phyloP scores from a whole-genome alignment of 2,113 vertebrate species.

The Seriola quinqueradiata region DNA sequence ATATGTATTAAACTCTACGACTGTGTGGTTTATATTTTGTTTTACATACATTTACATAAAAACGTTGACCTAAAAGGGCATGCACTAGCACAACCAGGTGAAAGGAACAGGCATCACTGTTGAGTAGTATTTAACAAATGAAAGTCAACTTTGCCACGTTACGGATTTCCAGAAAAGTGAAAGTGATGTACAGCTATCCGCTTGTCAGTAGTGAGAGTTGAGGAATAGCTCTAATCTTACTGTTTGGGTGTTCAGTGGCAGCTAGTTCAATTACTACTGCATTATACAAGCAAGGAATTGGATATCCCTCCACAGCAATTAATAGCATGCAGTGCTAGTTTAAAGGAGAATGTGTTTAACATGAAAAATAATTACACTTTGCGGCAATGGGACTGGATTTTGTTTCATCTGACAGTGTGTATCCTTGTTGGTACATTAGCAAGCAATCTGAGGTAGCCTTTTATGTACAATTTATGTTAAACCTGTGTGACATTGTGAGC shows the following conservation, averaged over 20 bases:
- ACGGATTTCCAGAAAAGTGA: background rate
- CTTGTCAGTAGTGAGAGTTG: slow-evolving; percentile 59
- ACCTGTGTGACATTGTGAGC: background rate
- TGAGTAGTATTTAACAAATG: background rate
- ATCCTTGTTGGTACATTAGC: background rate
- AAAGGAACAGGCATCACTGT: background rate
- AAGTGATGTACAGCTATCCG: background rate
- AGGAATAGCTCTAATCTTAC: slow-evolving; percentile 40
- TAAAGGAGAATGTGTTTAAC: slow-evolving; percentile 28
- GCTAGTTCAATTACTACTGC: slow-evolving; percentile 52
- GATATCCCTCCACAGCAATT: slow-evolving; percentile 31
- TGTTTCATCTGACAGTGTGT: background rate
- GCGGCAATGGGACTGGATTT: slow-evolving; percentile 6
- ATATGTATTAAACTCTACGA: background rate
- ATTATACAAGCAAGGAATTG: slow-evolving; percentile 63
- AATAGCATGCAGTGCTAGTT: slow-evolving; percentile 19
- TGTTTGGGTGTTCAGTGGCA: slow-evolving; percentile 65
- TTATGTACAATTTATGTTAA: background rate
- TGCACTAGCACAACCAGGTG: background rate
- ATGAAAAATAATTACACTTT: slow-evolving; percentile 50
- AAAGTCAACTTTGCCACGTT: background rate
- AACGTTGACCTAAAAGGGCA: background rate
- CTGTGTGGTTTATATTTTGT: background rate
- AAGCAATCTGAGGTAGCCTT: too few species aligned
- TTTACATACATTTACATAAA: slow-evolving; percentile 55